Conservation (phyloP, 2,113 vertebrate genomes). For the Carassius gibelio region DNA sequence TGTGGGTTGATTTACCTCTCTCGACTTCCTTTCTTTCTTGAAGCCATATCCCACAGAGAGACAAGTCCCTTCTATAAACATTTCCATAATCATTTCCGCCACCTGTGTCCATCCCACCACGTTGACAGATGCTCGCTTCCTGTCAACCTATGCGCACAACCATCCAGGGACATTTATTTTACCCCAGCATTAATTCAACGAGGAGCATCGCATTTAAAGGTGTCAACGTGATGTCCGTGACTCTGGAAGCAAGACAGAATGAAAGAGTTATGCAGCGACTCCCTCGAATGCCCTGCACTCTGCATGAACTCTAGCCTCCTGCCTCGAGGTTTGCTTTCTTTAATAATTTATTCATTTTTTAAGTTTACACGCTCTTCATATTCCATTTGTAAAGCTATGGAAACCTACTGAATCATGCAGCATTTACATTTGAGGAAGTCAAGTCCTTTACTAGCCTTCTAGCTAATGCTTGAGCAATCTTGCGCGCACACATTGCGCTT, state of each 20-base stretch:
- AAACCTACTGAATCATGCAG: slow-evolving; percentile 29
- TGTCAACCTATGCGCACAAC: slow-evolving; percentile 56
- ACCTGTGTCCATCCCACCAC: slow-evolving; percentile 45
- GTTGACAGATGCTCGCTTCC: slow-evolving; percentile 63
- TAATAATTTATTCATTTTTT: slow-evolving; percentile 32
- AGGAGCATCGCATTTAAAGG: slow-evolving; percentile 65
- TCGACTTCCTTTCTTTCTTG: slow-evolving; percentile 14
- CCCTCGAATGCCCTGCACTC: slow-evolving; percentile 58
- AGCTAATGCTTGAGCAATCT: slow-evolving; percentile 9
- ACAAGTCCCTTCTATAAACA: slow-evolving; percentile 36
- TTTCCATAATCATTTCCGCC: slow-evolving; percentile 48
- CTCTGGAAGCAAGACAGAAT: slow-evolving; percentile 42
- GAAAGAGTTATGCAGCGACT: slow-evolving; percentile 14
- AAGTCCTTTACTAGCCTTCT: background rate
- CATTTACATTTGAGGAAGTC: background rate
- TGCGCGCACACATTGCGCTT: background rate
- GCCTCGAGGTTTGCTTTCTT: slow-evolving; percentile 37
- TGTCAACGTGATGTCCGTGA: slow-evolving; percentile 34
- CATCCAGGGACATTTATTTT: slow-evolving; percentile 62
- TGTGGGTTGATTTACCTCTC: slow-evolving; percentile 26
- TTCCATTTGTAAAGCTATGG: background rate
- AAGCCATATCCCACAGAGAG: slow-evolving; percentile 26
- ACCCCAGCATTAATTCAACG: slow-evolving; percentile 74
- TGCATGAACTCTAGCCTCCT: slow-evolving; percentile 63
- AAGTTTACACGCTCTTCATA: slow-evolving; percentile 22